Base-by-base conservation (phyloP, 2,113 vertebrate genomes). In the Bucco capensis region DNA sequence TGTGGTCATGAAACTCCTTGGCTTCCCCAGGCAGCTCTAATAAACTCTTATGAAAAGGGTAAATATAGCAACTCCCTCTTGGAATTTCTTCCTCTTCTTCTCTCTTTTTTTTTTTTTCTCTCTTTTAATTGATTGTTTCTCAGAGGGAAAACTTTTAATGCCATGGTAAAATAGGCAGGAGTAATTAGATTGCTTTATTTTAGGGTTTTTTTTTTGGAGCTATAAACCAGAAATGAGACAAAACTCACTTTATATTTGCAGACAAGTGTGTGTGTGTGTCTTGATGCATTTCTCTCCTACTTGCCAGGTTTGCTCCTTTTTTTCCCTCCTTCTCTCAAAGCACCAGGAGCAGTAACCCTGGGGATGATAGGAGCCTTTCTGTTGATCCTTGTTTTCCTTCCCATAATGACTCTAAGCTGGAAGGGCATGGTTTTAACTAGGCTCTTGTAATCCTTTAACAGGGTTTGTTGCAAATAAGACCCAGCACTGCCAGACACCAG, bases 381-480 rank as follows among this genome's bases (percentile, higher is more conserved):
- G 78, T 83, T 92, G 90, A n/a, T 71, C 74, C 80, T 70, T 46
- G 73, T 92, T 92, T 89, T 58, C 67, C 33, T 92, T 89, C 79
- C 88, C 91, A 6, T 44, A 27, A 80, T n/a, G 91, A 96, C 86
- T 62, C 86, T 62, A 46, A 92, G 72, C 91, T 92, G 28, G 76
- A 61, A 94, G 87, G 89, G 89, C 80, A 91, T 95, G 90, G 89
- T 91, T 96, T 95, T 96, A 93, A 96, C 91, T 33, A 95, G 89
- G 72, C 66, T 85, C 84, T 83, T 81, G 44, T 96, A 95, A 95
- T 95, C 92, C 95, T 93, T 94, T 83, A 94, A 92, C 24, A 0
- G 81, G 61, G 75, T 71, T 96, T 83, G 91, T 42, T 58, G 92
- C 65, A 92, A 96, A 94, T 71, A 80, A 95, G 83, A 85, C 65